These are phyloP conservation scores for Platycercus adscitus DNA, from an alignment of 2,113 vertebrate genomes.

Conservation along the genomic window DNA sequence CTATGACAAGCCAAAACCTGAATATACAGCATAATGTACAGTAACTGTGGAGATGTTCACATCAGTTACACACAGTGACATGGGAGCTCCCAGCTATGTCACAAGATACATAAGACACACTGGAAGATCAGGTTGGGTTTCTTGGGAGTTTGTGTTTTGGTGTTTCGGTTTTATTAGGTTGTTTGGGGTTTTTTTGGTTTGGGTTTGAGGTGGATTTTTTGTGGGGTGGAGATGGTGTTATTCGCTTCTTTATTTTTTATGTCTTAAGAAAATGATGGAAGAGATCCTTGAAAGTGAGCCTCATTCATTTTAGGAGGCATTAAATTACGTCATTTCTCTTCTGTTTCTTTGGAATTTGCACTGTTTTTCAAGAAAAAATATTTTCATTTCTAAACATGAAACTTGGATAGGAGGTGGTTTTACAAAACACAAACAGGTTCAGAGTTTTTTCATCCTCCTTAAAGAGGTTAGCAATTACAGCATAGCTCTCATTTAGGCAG, in stretches of 20 bases:
- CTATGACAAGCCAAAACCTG: background rate
- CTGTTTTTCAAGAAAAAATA: background rate
- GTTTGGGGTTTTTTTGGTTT: background rate
- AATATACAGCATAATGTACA: background rate
- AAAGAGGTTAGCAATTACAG: background rate
- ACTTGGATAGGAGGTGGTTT: background rate
- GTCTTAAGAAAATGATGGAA: background rate
- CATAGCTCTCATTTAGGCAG: background rate
- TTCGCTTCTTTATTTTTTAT: background rate
- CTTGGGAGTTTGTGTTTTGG: background rate
- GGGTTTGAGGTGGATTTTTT: background rate
- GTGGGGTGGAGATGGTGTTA: background rate
- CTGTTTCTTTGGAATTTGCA: background rate
- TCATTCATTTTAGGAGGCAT: background rate
- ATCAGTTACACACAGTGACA: fast-evolving
- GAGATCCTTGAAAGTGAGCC: background rate
- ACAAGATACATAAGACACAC: background rate
- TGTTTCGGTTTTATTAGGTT: background rate
- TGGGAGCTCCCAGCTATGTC: background rate
- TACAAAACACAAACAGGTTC: fast-evolving
- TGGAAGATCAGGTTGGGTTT: background rate
- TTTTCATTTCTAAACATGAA: background rate
- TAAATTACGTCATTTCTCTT: background rate
- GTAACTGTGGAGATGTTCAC: background rate
- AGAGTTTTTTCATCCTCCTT: background rate